Base-by-base conservation (phyloP, 2,113 vertebrate genomes). In the Opisthocomus hoazin region DNA sequence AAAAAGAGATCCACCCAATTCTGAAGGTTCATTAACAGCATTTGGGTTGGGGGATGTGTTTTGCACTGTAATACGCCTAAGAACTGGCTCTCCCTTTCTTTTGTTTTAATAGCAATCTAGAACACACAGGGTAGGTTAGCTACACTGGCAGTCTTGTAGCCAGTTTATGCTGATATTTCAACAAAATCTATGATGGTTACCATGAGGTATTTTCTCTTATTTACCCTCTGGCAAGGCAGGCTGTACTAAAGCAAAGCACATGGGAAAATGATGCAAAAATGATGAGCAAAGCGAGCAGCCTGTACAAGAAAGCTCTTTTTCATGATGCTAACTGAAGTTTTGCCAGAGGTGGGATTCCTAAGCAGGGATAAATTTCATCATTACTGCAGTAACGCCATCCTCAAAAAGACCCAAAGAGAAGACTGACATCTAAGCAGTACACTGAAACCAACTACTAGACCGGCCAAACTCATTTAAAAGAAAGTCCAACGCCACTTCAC, bases 201-300 rank as follows among this genome's bases (percentile, higher is more conserved):
- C 2, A 2, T n/a, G 51, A 84, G 56, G 17, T 43, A 16, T 43
- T 48, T 27, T 68, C 43, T 90, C 61, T 53, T 45, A 39, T 22
- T 36, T 27, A 32, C 10, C 43, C 75, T n/a, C 21, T 45, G 48
- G 53, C 39, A 94, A 79, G 56, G 61, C 37, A 63, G 56, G 56
- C 43, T 37, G 71, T 30, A 75, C 43, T 60, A 46, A 76, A 64
- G 66, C 46, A 93, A 87, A 90, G 66, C 66, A 64, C 66, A 37
- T 1, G 2, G 53, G 36, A 12, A 51, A 88, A 64, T 1, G 0
- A 48, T 12, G 29, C n/a, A n/a, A n/a, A n/a, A n/a, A n/a, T n/a
- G n/a, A n/a, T 15, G 51, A 81, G 51, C 37, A 60, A 83, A 95
- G 36, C 4, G 13, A 91, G 88, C 13, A 77, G 58, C n/a, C 64